Evolutionary conservation across 2,888 invertebrate genomes (phyloP).

Genomic region (Nycteola revayana): DNA sequence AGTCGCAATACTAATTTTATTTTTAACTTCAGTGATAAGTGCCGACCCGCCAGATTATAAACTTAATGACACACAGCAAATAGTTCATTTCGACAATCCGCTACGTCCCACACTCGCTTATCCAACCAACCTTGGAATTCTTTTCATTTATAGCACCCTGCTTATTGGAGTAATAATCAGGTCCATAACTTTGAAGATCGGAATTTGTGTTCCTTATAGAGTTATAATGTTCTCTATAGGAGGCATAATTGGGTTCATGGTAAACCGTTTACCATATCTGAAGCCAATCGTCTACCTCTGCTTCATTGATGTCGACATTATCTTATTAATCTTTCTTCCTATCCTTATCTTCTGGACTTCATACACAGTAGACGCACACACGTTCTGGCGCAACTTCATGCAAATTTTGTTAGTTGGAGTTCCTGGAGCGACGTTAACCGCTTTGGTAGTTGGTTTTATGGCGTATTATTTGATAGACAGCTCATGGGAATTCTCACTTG

Average conservation of each 20-base stretch:
- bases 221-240: conserved; percentile 68
- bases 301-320: conserved; percentile 55
- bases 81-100: conserved; percentile 31
- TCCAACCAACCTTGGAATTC: conserved; percentile 50
- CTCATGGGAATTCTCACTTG: conserved; percentile 58
- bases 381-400: conserved; percentile 64
- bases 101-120: conserved; percentile 49
- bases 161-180: conserved; percentile 60
- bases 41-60: too few relatives aligned
- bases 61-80: too few relatives aligned
- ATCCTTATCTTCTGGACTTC: conserved; percentile 64
- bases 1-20: too few relatives aligned
- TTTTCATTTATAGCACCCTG: conserved; percentile 58
- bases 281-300: conserved; percentile 60
- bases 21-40: too few relatives aligned
- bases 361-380: conserved; percentile 64
- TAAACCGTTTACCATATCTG: conserved; percentile 50
- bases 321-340: conserved; percentile 57
- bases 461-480: conserved; percentile 61
- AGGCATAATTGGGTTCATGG: conserved; percentile 59
- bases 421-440: conserved; percentile 57
- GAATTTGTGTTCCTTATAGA: conserved; percentile 56
- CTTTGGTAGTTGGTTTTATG: conserved; percentile 61
- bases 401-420: conserved; percentile 65
- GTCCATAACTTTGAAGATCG: conserved; percentile 56